phyloP scores from a whole-genome alignment of 2,888 invertebrate species.

The Monochamus alternatus region DNA sequence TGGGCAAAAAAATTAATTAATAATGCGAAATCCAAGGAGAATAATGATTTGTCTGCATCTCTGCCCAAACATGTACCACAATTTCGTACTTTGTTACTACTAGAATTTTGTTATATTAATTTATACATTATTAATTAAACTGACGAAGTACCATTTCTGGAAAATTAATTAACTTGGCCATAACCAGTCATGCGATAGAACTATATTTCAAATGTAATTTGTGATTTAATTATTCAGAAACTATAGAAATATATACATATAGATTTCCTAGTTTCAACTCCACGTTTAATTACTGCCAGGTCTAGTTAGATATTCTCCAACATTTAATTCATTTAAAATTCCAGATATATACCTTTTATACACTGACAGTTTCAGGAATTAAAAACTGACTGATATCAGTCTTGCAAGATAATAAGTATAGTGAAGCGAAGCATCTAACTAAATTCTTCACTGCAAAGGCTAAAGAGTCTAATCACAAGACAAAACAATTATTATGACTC shows the following conservation, averaged over 20 bases:
- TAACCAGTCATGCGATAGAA: conserved; percentile 57
- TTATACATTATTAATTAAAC: conserved; percentile 48
- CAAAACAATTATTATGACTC: no score
- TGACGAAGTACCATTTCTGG: conserved; percentile 51
- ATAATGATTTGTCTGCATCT: neutral
- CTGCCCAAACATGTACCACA: neutral
- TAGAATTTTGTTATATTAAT: conserved; percentile 8
- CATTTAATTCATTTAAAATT: neutral
- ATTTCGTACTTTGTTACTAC: neutral
- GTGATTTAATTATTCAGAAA: conserved; percentile 55
- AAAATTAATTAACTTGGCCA: conserved; percentile 59
- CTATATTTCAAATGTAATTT: conserved; percentile 57
- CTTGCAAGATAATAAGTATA: no score
- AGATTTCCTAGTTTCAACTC: neutral
- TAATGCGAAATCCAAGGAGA: neutral
- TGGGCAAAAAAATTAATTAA: conserved; percentile 3
- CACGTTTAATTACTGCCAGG: neutral
- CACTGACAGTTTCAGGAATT: no score
- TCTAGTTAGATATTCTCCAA: neutral
- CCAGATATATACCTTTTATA: neutral
- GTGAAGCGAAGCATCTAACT: no score
- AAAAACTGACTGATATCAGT: no score
- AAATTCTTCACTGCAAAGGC: no score
- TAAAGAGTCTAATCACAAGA: no score
- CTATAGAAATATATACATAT: conserved; percentile 16